Evolutionary conservation across 2,888 invertebrate genomes (phyloP).

Genomic region (Temnothorax unifasciatus): DNA sequence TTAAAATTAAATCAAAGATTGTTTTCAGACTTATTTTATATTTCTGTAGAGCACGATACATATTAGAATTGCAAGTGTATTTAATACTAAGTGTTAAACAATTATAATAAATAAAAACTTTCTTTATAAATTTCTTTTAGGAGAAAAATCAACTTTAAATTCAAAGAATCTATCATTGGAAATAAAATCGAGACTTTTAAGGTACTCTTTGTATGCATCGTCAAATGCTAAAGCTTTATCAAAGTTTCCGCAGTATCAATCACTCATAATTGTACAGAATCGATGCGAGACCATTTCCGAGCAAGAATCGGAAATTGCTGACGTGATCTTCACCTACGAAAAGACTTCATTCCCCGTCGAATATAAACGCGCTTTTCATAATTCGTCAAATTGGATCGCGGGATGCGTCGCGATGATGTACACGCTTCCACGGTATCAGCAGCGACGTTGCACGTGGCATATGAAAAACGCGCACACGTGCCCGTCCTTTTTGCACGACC

Average conservation of each 20-base stretch:
- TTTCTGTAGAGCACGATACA: neutral
- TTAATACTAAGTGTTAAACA: neutral
- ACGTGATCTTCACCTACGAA: neutral
- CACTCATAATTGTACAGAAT: neutral
- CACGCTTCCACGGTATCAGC: neutral
- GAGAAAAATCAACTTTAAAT: neutral
- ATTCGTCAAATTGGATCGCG: constrained; percentile 21
- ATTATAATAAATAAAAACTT: neutral
- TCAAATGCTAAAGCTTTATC: neutral
- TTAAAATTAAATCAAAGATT: neutral
- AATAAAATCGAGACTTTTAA: neutral
- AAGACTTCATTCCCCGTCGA: neutral
- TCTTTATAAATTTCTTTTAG: neutral
- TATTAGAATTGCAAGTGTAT: neutral
- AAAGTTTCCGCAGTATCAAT: neutral
- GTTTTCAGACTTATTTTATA: constrained; percentile 1
- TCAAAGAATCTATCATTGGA: neutral
- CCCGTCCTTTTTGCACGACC: constrained; percentile 28
- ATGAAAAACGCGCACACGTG: constrained; percentile 42
- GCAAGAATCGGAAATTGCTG: neutral
- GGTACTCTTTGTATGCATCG: neutral
- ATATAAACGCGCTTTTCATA: constrained; percentile 10
- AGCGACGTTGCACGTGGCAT: constrained; percentile 21
- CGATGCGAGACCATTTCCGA: neutral
- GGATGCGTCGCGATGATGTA: neutral